Evolutionary conservation across 2,113 vertebrate genomes (phyloP).

Genomic region (Ammodytes dubius): DNA sequence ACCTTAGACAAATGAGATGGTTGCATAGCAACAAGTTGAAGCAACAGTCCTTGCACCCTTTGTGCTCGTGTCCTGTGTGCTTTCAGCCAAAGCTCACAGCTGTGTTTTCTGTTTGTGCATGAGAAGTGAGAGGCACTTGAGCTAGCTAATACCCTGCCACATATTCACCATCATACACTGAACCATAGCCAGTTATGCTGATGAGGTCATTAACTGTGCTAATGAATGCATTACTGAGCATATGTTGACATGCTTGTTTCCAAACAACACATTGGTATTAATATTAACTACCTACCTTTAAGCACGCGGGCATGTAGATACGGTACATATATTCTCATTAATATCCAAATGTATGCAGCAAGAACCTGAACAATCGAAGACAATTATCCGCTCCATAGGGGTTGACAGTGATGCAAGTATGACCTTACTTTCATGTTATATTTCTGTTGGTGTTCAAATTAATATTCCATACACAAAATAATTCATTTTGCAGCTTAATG

Average conservation of each 20-base stretch:
- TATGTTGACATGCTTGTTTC: constrained; percentile 47
- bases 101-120: constrained; percentile 33
- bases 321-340: constrained; percentile 44
- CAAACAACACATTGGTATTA: constrained; percentile 37
- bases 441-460: constrained; percentile 11
- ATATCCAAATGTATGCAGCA: constrained; percentile 44
- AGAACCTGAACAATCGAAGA: constrained; percentile 13
- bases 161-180: constrained; percentile 18
- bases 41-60: constrained; percentile 17
- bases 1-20: constrained; percentile 51
- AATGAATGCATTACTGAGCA: constrained; percentile 54
- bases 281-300: constrained; percentile 38
- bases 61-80: constrained; percentile 27
- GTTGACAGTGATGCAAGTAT: background rate
- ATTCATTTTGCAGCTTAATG: no score
- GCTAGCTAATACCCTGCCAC: constrained; percentile 5
- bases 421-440: constrained; percentile 23
- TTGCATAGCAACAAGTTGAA: constrained; percentile 64
- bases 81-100: constrained; percentile 25
- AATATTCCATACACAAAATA: background rate
- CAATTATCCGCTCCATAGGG: constrained; percentile 37
- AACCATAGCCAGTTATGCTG: constrained; percentile 40
- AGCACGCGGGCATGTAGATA: constrained; percentile 1
- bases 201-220: constrained; percentile 58
- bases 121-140: constrained; percentile 14